Percentiles rank a stretch among this genome's conserved stretches.
phyloP scores from a whole-genome alignment of 1,140 invertebrate genomes.

The Limonius californicus region DNA sequence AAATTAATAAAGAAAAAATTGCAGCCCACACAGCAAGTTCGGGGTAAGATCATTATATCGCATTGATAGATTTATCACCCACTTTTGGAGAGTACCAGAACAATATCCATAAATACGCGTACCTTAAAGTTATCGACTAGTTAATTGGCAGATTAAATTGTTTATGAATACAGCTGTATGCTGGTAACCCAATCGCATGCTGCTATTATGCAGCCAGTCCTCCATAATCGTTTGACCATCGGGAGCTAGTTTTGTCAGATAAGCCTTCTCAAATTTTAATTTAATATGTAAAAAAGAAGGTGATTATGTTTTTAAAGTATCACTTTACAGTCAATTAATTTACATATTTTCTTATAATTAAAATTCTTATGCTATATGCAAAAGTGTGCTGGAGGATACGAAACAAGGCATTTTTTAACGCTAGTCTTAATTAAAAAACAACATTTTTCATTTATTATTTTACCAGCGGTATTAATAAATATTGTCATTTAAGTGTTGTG shows the following conservation, averaged over 20 bases:
- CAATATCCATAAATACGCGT: conserved; percentile 36
- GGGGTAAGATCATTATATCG: conserved; percentile 28
- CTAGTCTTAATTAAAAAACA: too few relatives aligned
- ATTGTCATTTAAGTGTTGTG: too few relatives aligned
- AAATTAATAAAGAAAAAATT: not conserved
- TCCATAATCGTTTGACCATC: conserved; percentile 7
- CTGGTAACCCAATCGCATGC: conserved; percentile 33
- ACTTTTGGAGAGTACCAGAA: conserved; percentile 24
- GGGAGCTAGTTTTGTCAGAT: conserved; percentile 1
- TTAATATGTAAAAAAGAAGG: not conserved
- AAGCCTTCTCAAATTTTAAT: not conserved
- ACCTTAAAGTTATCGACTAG: conserved; percentile 36
- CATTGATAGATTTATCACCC: conserved; percentile 35
- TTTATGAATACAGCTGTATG: conserved; percentile 34
- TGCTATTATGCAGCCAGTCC: conserved; percentile 13
- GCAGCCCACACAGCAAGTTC: not conserved
- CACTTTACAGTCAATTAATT: not conserved
- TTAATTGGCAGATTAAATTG: conserved; percentile 40
- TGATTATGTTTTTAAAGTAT: not conserved
- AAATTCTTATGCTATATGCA: too few relatives aligned
- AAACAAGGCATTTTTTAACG: too few relatives aligned
- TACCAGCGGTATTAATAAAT: too few relatives aligned
- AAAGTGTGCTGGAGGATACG: too few relatives aligned
- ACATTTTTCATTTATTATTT: too few relatives aligned
- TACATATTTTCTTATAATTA: not conserved